These are phyloP conservation scores for Ursus arctos DNA, from an alignment of 2,113 vertebrate genomes.

Conservation along the genomic window DNA sequence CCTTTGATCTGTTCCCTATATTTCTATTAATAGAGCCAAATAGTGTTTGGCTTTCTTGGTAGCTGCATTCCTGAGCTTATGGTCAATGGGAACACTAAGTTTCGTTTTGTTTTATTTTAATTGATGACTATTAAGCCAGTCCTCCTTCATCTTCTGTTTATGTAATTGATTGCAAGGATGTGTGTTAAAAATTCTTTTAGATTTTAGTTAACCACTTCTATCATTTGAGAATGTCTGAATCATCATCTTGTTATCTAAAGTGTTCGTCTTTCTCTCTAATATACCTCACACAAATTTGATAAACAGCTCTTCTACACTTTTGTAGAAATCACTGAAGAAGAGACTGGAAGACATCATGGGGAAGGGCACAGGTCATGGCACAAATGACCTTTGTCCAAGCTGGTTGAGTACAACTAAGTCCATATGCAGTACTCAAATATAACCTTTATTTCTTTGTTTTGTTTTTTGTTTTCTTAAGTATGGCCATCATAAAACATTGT, in stretches of 20 bases:
- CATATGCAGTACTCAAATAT: neutral
- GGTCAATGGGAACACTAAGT: neutral
- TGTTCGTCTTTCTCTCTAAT: neutral
- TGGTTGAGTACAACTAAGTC: neutral
- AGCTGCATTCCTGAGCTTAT: constrained; percentile 53
- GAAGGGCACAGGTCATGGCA: neutral
- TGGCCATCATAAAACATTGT: neutral
- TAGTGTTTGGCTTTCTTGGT: constrained; percentile 10
- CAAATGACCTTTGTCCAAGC: neutral
- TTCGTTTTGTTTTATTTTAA: neutral
- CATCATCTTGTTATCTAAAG: neutral
- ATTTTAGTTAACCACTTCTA: neutral
- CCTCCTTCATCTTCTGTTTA: neutral
- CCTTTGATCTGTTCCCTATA: constrained; percentile 58
- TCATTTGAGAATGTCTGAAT: neutral
- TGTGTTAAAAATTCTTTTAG: constrained; percentile 32
- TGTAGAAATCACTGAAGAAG: neutral
- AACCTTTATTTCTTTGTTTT: neutral
- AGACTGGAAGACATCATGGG: neutral
- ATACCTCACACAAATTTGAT: neutral
- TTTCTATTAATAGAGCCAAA: constrained; percentile 60
- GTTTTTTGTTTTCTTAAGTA: neutral
- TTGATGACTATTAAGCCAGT: neutral
- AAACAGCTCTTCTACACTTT: neutral
- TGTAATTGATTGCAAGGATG: neutral